Evolutionary conservation across 2,888 invertebrate genomes (phyloP), one percentile per base, ranked within the genome.

Genomic region (Stegana nigrithorax): DNA sequence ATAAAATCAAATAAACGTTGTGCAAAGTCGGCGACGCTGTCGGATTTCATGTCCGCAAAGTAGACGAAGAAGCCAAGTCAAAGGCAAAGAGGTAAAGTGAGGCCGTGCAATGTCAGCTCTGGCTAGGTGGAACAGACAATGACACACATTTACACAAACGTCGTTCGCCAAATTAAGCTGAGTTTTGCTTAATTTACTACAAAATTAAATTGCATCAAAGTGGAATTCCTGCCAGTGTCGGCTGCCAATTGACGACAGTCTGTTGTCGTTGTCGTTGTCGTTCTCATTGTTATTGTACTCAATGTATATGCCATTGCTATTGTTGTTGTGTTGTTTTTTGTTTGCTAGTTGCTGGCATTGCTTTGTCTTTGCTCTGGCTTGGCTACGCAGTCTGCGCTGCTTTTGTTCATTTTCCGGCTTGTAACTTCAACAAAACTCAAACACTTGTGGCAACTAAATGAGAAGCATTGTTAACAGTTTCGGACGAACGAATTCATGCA

Each of bases 401-500:
- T 51, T 66, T 71, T 73, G 73, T 73, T 74, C 73, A 74, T 74
- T 74, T 74, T 74, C 73, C 73, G 73, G 72, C 64, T 74, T 67
- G 73, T 70, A 73, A 70, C 67, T 69, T 73, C 64, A 61, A 64
- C 61, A 68, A 68, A 73, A 68, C 66, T 65, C 47, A 64, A 69
- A 67, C 74, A 74, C 73, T 74, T 74, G 69, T 70, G 69, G 72
- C 67, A 72, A 65, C 72, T 72, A 74, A 74, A 75, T 74, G 75
- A 74, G 74, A 72, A 72, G 73, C 68, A 72, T 74, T 74, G 74
- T 74, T 72, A 68, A 65, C 65, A 64, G 67, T 62, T 63, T 56
- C 58, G 62, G 59, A 59, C 60, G 65, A 63, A 65, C 67, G 67
- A 63, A 64, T 70, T 74, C 62, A 67, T 72, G 67, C 71, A 72